Percentiles rank a stretch among this genome's conserved stretches.
phyloP scores from a whole-genome alignment of 1,140 invertebrate genomes.

The Heterodera schachtii region DNA sequence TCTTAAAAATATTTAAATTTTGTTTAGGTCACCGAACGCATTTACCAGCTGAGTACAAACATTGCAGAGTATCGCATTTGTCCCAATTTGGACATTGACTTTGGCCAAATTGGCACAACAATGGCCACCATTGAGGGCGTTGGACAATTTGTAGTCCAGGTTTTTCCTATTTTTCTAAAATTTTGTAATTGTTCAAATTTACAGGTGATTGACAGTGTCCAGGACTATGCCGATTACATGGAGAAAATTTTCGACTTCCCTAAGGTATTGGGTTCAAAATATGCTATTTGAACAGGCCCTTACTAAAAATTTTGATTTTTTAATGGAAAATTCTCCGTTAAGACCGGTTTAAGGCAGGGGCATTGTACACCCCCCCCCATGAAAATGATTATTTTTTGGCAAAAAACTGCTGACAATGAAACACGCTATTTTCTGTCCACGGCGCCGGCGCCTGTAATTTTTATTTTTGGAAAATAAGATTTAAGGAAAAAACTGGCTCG shows the following conservation, averaged over 20 bases:
- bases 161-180: not conserved
- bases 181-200: not conserved
- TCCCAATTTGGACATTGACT: slow-evolving; percentile 77
- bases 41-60: slow-evolving; percentile 79
- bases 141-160: slow-evolving; percentile 75
- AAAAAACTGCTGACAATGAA: no score
- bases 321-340: no score
- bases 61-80: slow-evolving; percentile 82
- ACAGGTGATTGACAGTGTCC: slow-evolving; percentile 85
- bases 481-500: no score
- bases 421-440: no score
- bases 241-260: slow-evolving; percentile 94
- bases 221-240: slow-evolving; percentile 88
- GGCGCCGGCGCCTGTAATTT: no score
- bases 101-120: slow-evolving; percentile 74
- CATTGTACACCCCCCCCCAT: no score
- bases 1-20: slow-evolving; percentile 32
- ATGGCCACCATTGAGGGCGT: slow-evolving; percentile 74
- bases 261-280: slow-evolving; percentile 39
- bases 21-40: slow-evolving; percentile 76
- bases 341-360: no score
- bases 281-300: no score
- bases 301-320: no score
- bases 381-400: no score
- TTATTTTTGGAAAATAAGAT: no score